Evolutionary conservation across 1,140 invertebrate genomes (phyloP), one percentile per base, ranked within the genome.

Genomic region (Drosophila pachea): DNA sequence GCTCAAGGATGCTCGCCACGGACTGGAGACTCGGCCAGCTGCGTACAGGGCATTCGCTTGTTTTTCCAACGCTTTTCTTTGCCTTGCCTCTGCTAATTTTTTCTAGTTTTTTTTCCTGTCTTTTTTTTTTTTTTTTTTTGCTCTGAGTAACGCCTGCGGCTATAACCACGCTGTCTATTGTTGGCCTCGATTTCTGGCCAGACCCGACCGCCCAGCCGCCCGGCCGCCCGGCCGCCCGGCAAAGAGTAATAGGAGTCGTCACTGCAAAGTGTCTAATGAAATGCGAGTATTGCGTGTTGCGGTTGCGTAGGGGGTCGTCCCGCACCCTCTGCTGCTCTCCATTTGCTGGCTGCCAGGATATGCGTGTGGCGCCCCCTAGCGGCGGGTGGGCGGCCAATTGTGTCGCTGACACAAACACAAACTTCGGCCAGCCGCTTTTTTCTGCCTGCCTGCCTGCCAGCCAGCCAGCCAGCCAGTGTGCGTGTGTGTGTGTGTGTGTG

Each of bases 221-320:
- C 7, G 12, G 16, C 7, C 32, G 33, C n/a, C 32, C 12, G 38
- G 16, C 22, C 47, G 49, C 56, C 40, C 54, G 49, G 73, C 71
- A 74, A 22, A 81, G 81, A 84, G 79, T 86, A 86, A 84, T 83
- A 83, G 79, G 73, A 83, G 68, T 86, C 82, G 81, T 86, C 81
- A 79, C 58, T 86, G 71, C 76, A 79, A 86, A 86, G 81, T 86
- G 81, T 86, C 81, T 86, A 86, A 86, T 86, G 81, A 86, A 86
- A 86, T 86, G 81, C 81, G 81, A 86, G 74, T 77, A 81, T 86
- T 86, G 81, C 81, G 81, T 86, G 81, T 66, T 86, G 81, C 79
- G 81, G 81, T 84, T 83, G 73, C 79, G 79, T 83, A 78, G 79
- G 22, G 22, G 22, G 1, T 22, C 1, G 22, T 1, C n/a, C n/a